Percentiles rank a stretch among this genome's conserved stretches.
Evolutionary conservation across 30 jellyfish, hydroid and myxozoan genomes (phyloP).

Genomic region (Pelagia noctiluca): DNA sequence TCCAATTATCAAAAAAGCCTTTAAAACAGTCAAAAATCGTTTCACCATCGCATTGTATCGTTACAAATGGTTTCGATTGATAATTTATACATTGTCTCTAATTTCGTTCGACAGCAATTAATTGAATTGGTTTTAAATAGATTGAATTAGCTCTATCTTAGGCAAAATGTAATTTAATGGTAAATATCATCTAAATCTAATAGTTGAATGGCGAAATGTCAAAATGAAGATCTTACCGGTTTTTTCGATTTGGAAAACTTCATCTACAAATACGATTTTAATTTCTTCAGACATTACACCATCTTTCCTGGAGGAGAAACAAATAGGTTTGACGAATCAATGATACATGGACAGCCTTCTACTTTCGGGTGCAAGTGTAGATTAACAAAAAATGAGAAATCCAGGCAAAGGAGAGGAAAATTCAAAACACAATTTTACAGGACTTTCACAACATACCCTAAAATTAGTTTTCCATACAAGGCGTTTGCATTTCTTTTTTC

Average conservation of each 20-base stretch:
- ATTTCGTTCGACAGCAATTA: background rate
- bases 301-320: constrained; percentile 47
- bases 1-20: too few relatives aligned
- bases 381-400: background rate
- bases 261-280: constrained; percentile 74
- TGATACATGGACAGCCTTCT: background rate
- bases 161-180: too few relatives aligned
- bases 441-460: constrained; percentile 77
- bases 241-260: constrained; percentile 71
- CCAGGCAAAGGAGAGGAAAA: background rate
- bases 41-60: too few relatives aligned
- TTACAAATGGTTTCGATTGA: too few relatives aligned
- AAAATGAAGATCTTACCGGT: constrained; percentile 47
- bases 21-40: too few relatives aligned
- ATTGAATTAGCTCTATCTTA: too few relatives aligned
- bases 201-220: too few relatives aligned
- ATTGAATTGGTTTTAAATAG: too few relatives aligned
- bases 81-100: background rate
- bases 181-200: too few relatives aligned
- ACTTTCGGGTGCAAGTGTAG: background rate
- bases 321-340: background rate
- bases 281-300: constrained; percentile 74
- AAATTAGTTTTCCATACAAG: constrained; percentile 69
- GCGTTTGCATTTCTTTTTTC: constrained; percentile 61
- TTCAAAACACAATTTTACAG: too few relatives aligned